These are phyloP conservation scores for Zaprionus kolodkinae DNA, from an alignment of 1,140 invertebrate genomes.

Conservation along the genomic window DNA sequence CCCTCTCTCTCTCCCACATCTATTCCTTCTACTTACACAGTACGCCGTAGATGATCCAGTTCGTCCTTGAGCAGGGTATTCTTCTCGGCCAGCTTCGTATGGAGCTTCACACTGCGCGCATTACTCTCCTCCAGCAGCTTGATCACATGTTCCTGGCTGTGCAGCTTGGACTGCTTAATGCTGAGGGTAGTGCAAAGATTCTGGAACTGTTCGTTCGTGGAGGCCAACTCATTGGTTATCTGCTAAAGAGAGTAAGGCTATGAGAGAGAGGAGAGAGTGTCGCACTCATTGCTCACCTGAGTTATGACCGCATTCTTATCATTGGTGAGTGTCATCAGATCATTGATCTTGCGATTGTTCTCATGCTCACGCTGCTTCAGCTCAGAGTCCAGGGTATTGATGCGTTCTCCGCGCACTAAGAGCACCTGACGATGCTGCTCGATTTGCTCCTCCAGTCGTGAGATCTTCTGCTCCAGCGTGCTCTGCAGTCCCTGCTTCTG, in stretches of 20 bases:
- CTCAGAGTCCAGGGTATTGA: constrained; percentile 33
- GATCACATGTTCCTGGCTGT: constrained; percentile 86
- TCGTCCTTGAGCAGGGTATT: constrained; percentile 87
- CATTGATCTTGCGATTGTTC: constrained; percentile 26
- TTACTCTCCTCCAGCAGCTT: constrained; percentile 87
- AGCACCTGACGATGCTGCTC: constrained; percentile 51
- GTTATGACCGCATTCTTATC: constrained; percentile 51
- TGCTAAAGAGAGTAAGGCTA: constrained; percentile 43
- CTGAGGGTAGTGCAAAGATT: constrained; percentile 85
- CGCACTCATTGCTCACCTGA: constrained; percentile 43
- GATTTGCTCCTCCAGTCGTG: constrained; percentile 37
- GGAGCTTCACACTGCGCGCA: constrained; percentile 86
- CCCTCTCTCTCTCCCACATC: background rate
- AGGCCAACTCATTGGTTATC: constrained; percentile 85
- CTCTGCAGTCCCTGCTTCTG: constrained; percentile 18
- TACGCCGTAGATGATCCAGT: constrained; percentile 52
- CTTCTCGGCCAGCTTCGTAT: constrained; percentile 87
- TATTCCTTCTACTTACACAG: constrained; percentile 53
- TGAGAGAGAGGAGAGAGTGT: background rate
- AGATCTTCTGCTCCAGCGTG: constrained; percentile 13
- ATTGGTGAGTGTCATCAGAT: constrained; percentile 44
- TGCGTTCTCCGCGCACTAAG: constrained; percentile 48
- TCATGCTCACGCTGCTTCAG: constrained; percentile 60
- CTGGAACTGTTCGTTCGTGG: constrained; percentile 86
- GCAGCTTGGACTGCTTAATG: constrained; percentile 86